Evolutionary conservation across 2,113 vertebrate species (phyloP).

Genomic region (Plotosus lineatus): DNA sequence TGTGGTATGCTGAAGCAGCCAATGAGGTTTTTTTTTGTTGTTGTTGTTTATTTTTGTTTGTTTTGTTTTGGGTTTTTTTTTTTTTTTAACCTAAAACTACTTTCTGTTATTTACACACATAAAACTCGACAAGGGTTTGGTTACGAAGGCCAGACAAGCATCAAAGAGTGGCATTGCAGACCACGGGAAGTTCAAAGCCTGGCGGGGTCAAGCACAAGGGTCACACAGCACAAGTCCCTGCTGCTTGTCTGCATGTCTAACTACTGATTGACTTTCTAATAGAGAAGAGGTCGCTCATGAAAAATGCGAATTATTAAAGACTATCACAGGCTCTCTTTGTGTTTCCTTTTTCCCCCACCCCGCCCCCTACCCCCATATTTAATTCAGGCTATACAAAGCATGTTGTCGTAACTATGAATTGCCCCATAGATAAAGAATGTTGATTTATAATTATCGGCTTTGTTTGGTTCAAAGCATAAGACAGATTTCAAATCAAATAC

Average conservation of each 20-base stretch:
- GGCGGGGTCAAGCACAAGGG: slow-evolving; percentile 68
- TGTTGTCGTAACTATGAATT: neutral
- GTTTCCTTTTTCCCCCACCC: neutral
- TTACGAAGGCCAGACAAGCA: slow-evolving; percentile 67
- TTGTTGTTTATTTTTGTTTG: neutral
- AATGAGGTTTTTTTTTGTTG: slow-evolving; percentile 58
- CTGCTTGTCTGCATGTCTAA: slow-evolving; percentile 69
- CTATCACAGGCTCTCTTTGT: slow-evolving; percentile 58
- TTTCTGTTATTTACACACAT: slow-evolving; percentile 74
- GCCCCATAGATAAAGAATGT: slow-evolving; percentile 5
- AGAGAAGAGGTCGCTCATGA: slow-evolving; percentile 58
- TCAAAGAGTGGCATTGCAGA: slow-evolving; percentile 64
- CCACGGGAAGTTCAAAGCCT: slow-evolving; percentile 67
- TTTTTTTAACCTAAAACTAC: slow-evolving; percentile 60
- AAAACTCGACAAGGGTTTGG: slow-evolving; percentile 70
- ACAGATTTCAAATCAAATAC: slow-evolving; percentile 2
- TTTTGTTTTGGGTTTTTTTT: neutral
- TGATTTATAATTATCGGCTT: neutral
- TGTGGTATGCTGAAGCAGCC: slow-evolving; percentile 66
- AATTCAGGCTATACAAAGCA: neutral
- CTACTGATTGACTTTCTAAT: slow-evolving; percentile 74
- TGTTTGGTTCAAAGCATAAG: neutral
- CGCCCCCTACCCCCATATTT: neutral
- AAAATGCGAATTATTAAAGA: slow-evolving; percentile 67
- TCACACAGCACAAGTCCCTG: slow-evolving; percentile 65